Evolutionary conservation across 2,113 vertebrate species (phyloP).

Genomic region (Eulemur rufifrons): DNA sequence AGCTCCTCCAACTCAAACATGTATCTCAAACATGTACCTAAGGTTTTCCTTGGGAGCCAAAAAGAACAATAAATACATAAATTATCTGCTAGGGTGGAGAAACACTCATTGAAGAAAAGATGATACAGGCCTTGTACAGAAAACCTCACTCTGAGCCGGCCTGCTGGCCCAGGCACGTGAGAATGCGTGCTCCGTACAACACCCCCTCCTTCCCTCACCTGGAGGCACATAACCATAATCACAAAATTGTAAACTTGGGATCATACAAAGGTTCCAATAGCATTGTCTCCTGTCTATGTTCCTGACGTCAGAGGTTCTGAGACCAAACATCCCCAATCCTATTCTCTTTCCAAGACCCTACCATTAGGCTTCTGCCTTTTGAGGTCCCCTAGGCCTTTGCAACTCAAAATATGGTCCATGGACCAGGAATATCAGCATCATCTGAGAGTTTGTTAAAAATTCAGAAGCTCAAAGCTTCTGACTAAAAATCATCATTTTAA

Average conservation of each 20-base stretch:
- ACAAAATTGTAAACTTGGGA: not conserved
- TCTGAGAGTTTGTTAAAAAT: constrained; percentile 23
- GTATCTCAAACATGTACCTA: not conserved
- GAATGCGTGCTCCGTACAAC: not conserved
- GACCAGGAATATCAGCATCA: not conserved
- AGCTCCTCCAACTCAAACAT: not conserved
- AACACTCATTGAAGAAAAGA: not conserved
- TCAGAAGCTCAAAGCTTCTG: constrained; percentile 3
- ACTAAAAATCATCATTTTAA: constrained; percentile 34
- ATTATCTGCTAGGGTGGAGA: not conserved
- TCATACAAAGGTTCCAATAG: not conserved
- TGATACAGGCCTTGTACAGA: not conserved
- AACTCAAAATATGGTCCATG: not conserved
- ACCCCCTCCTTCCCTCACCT: not conserved
- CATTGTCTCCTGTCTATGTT: not conserved
- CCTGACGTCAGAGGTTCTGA: not conserved
- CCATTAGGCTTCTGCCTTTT: not conserved
- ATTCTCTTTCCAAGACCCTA: not conserved
- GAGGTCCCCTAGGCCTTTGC: not conserved
- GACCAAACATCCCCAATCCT: not conserved
- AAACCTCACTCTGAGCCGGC: not conserved
- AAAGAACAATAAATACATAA: constrained; percentile 14
- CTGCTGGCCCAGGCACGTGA: not conserved
- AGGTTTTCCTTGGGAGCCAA: not conserved
- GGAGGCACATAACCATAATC: not conserved